Base-by-base conservation (phyloP, 37 sponge, comb jelly and placozoan genomes). In the Bolinopsis microptera region DNA sequence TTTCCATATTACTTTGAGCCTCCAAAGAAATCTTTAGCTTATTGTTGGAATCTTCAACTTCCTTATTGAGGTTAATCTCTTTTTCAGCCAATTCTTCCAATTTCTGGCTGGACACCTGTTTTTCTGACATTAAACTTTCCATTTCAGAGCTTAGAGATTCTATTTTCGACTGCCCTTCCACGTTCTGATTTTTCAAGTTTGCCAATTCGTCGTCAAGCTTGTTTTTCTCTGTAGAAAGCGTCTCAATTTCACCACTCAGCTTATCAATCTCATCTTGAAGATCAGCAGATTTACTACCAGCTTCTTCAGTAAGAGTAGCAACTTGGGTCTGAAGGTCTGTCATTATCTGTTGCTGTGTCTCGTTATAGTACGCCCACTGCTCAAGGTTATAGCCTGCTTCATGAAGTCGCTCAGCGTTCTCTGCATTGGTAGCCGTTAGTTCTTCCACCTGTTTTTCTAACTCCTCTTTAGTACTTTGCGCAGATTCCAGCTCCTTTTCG, bases 331-430 rank as follows among this genome's bases (percentile, higher is more conserved):
- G 61, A 5, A 41, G 36, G 1, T 86, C 90, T 41, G 90, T n/a
- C 22, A 86, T 24, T 5, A 27, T 48, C 24, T 31, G 38, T 25
- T 86, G 61, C 31, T 86, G 90, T n/a, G 3, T 25, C 35, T 38
- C 61, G 35, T 86, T 86, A 25, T 86, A 86, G 26, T 41, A 27
- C 24, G 5, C 35, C 90, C 90, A 86, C 61, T 86, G 90, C 26
- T 86, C 90, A n/a, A 86, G 61, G 0, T 38, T 38, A 38, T 86
- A 86, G 2, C 90, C 26, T 8, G 90, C 90, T 28, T 86, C 90
- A 24, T 39, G 90, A 0, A 86, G 61, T 25, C 39, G 26, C 35
- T 26, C 90, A 1, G 31, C 9, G 9, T 86, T 9, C 24, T 86
- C 30, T 33, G 16, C 26, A 41, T 86, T 86, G 13, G 41, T 24